Conservation (phyloP, 2,113 vertebrate species). For the Pitta sordida region DNA sequence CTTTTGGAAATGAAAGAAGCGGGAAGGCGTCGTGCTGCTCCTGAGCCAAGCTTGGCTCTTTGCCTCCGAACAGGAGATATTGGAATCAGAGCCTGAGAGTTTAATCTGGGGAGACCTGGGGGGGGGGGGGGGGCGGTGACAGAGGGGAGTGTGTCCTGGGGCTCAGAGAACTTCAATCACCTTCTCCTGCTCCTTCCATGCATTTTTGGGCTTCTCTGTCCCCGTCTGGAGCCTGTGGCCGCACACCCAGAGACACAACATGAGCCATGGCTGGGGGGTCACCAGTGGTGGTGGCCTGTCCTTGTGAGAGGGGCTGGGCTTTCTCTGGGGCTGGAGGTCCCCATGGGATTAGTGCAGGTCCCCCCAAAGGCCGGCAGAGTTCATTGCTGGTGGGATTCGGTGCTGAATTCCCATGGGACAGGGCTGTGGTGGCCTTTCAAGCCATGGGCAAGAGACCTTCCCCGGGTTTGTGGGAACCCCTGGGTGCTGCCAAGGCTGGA, state of each 20-base stretch:
- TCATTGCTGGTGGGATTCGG: accelerated
- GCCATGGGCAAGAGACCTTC: not conserved
- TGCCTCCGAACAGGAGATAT: not conserved
- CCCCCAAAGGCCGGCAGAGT: accelerated
- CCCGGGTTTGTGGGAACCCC: not conserved
- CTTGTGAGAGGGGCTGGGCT: not conserved
- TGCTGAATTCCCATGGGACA: not conserved
- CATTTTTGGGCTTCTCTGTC: not conserved
- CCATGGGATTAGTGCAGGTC: not conserved
- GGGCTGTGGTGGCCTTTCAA: not conserved
- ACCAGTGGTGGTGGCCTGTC: not conserved
- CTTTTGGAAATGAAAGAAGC: conserved; percentile 4
- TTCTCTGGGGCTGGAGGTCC: not conserved
- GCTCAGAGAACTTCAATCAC: not conserved
- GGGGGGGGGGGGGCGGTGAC: not conserved
- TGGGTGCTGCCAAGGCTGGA: not conserved
- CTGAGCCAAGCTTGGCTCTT: not conserved
- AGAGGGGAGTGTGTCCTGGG: not conserved
- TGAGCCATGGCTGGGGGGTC: accelerated
- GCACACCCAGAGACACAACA: accelerated
- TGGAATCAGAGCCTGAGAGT: not conserved
- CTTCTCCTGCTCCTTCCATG: not conserved
- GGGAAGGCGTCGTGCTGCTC: not conserved
- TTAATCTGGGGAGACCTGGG: not conserved
- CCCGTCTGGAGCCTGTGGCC: not conserved